Percentiles rank a stretch among this genome's conserved stretches.
Evolutionary conservation across 2,888 invertebrate species (phyloP).

Genomic region (Automeris io): DNA sequence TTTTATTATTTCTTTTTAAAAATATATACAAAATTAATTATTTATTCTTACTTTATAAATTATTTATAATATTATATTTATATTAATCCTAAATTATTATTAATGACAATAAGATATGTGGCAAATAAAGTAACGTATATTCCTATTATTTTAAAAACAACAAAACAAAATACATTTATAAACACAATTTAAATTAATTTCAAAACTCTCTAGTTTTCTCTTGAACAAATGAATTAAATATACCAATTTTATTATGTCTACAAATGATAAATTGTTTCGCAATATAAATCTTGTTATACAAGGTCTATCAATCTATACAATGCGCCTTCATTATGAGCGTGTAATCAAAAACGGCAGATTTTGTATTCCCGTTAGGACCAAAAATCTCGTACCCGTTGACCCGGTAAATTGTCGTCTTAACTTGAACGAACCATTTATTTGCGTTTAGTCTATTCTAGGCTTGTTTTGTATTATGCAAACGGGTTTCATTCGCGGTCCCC

Average conservation of each 20-base stretch:
- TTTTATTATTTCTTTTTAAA: neutral
- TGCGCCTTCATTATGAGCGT: slow-evolving; percentile 20
- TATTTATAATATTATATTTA: no score
- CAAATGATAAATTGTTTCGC: neutral
- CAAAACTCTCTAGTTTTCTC: no score
- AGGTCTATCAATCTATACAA: neutral
- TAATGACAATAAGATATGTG: no score
- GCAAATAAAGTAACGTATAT: no score
- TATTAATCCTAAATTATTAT: no score
- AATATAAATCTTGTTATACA: neutral
- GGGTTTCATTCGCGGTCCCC: slow-evolving; percentile 42
- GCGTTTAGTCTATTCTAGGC: slow-evolving; percentile 57
- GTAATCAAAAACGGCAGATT: slow-evolving; percentile 44
- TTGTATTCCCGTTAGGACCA: slow-evolving; percentile 44
- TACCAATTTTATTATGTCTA: no score
- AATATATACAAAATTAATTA: neutral
- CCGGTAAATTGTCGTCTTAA: slow-evolving; percentile 65
- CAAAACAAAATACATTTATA: no score
- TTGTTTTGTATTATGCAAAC: slow-evolving; percentile 63
- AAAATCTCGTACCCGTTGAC: slow-evolving; percentile 57
- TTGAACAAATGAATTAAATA: no score
- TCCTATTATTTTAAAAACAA: no score
- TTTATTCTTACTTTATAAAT: neutral
- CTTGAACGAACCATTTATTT: slow-evolving; percentile 63
- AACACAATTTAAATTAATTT: no score